phyloP scores from a whole-genome alignment of 2,113 vertebrate species.

The Stigmatopora argus region DNA sequence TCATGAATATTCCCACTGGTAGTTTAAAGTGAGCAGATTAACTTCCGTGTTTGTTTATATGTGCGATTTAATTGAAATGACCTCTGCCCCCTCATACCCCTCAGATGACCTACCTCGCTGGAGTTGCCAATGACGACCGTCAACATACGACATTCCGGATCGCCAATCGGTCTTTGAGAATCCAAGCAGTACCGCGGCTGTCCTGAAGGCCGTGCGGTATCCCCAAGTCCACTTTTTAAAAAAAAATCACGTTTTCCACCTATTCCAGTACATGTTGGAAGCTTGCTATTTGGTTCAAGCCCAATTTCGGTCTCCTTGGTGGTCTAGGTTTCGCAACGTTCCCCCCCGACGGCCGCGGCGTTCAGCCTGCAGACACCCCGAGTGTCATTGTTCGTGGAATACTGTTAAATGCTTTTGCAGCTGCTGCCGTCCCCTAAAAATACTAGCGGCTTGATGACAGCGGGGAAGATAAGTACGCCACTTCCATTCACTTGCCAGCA shows the following conservation, averaged over 20 bases:
- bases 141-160: conserved; percentile 64
- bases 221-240: conserved; percentile 31
- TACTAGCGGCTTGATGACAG: conserved; percentile 77
- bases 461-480: conserved; percentile 73
- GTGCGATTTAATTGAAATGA: conserved; percentile 73
- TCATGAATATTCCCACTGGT: conserved; percentile 52
- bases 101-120: conserved; percentile 70
- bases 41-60: conserved; percentile 69
- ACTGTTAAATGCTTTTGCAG: conserved; percentile 80
- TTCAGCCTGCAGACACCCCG: conserved; percentile 66
- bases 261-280: conserved; percentile 43
- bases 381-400: conserved; percentile 78
- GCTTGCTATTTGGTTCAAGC: background rate
- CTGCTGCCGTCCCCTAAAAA: conserved; percentile 79
- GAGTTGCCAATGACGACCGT: conserved; percentile 61
- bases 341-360: conserved; percentile 49
- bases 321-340: conserved; percentile 36
- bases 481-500: conserved; percentile 75
- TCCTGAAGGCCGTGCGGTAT: conserved; percentile 48
- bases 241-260: conserved; percentile 32
- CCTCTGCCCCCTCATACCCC: conserved; percentile 64
- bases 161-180: conserved; percentile 40
- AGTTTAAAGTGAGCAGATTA: conserved; percentile 63
- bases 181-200: conserved; percentile 35
- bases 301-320: conserved; percentile 12